Evolutionary conservation across 2,888 invertebrate genomes (phyloP), one percentile per base, ranked within the genome.

Genomic region (Bembecia ichneumoniformis): DNA sequence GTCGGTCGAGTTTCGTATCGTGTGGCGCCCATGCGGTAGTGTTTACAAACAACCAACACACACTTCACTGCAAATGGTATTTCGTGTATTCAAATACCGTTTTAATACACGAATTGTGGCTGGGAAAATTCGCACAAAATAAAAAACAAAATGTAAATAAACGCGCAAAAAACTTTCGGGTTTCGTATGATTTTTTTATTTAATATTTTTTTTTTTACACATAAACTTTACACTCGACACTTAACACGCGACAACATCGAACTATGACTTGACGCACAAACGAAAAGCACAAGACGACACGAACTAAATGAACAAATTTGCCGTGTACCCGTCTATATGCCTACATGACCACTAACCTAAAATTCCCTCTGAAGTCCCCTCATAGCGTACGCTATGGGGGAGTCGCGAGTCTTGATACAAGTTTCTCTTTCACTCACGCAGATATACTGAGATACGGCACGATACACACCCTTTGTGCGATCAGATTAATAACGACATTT

Each of bases 341-440:
- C 88, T 87, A 88, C 88, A 88, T 88, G 87, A 82, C 88, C 87
- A 88, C 88, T 88, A 87, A 87, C 80, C 86, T 84, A 86, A 86
- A 86, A 84, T 80, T 81, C 78, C 77, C 82, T 78, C 77, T 63
- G 82, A 47, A 74, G 74, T 76, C 78, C 82, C 82, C 72, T 78
- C 74, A 71, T 71, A 72, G 77, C 72, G 77, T 67, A 70, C 76
- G 80, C 80, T 71, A 81, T 82, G 82, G 84, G 82, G 82, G 82
- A 71, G 68, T 62, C 58, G 71, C 77, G 74, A 55, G 74, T 81
- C 82, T 81, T 82, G 82, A 77, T 80, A 77, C 82, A 70, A 73
- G 69, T 78, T 82, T 82, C 82, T 82, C 82, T 79, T 80, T 81
- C 83, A 64, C 83, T 78, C 84, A 73, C 82, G 82, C 82, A 36